phyloP scores from a whole-genome alignment of 2,113 vertebrate genomes.

The Eubucco bourcierii region DNA sequence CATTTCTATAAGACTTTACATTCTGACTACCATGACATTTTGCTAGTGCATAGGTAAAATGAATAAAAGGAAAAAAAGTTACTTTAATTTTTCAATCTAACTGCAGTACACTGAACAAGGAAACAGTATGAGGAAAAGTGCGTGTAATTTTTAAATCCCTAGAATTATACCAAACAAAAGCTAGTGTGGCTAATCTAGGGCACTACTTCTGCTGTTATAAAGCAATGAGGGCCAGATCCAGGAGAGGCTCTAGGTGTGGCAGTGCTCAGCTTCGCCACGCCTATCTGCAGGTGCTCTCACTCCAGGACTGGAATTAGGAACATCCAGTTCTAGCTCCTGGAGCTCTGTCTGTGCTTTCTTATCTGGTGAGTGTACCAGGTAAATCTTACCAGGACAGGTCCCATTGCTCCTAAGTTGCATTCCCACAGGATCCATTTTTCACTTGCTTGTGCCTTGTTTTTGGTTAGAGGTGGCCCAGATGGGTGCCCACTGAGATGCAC shows the following conservation, averaged over 20 bases:
- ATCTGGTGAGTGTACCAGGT: not conserved
- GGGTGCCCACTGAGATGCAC: not conserved
- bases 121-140: not conserved
- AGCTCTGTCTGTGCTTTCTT: not conserved
- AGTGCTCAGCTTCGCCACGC: conserved; percentile 24
- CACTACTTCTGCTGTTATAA: not conserved
- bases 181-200: conserved; percentile 22
- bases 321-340: conserved; percentile 61
- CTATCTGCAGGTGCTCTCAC: conserved; percentile 32
- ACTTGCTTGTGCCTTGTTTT: not conserved
- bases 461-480: not conserved
- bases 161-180: not conserved
- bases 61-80: not conserved
- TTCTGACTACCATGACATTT: not conserved
- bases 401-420: not conserved
- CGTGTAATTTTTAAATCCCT: not conserved
- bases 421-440: not conserved
- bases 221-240: not conserved
- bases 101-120: not conserved
- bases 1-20: not conserved
- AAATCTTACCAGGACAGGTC: not conserved
- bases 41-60: not conserved
- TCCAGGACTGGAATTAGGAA: conserved; percentile 61
- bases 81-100: not conserved
- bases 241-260: conserved; percentile 54